A percentile compares a stretch with the other conserved stretches of the same genome.
These are phyloP conservation scores for Anadara kagoshimensis DNA, from an alignment of 1,140 invertebrate genomes.

Conservation along the genomic window DNA sequence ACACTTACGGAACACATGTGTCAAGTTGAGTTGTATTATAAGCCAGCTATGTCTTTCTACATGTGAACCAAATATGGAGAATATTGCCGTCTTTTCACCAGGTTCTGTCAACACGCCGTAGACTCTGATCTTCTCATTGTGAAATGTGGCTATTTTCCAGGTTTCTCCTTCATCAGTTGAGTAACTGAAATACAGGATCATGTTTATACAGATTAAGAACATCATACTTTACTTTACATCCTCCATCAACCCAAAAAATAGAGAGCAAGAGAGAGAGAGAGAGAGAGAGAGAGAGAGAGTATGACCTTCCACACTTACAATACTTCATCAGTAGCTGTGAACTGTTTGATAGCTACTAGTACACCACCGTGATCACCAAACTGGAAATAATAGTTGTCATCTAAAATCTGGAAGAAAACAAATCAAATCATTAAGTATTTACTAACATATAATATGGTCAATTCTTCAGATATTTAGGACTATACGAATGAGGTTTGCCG, in stretches of 20 bases:
- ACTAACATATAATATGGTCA: no score
- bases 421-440: background rate
- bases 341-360: constrained; percentile 85
- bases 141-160: constrained; percentile 84
- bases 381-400: constrained; percentile 90
- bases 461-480: no score
- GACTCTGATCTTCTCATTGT: constrained; percentile 80
- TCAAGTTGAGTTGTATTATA: constrained; percentile 88
- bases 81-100: constrained; percentile 91
- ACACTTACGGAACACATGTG: constrained; percentile 80
- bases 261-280: background rate
- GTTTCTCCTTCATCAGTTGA: constrained; percentile 90
- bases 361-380: constrained; percentile 94
- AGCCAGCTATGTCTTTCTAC: constrained; percentile 87
- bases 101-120: constrained; percentile 94
- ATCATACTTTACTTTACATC: no score
- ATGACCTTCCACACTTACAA: constrained; percentile 75
- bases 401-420: constrained; percentile 76
- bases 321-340: constrained; percentile 83
- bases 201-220: no score
- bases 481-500: background rate
- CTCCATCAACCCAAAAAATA: no score
- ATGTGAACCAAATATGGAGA: constrained; percentile 89
- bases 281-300: background rate
- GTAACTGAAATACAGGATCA: constrained; percentile 75